These are phyloP conservation scores for Troglohyphantes excavatus DNA, from an alignment of 2,888 invertebrate species.

Conservation along the genomic window DNA sequence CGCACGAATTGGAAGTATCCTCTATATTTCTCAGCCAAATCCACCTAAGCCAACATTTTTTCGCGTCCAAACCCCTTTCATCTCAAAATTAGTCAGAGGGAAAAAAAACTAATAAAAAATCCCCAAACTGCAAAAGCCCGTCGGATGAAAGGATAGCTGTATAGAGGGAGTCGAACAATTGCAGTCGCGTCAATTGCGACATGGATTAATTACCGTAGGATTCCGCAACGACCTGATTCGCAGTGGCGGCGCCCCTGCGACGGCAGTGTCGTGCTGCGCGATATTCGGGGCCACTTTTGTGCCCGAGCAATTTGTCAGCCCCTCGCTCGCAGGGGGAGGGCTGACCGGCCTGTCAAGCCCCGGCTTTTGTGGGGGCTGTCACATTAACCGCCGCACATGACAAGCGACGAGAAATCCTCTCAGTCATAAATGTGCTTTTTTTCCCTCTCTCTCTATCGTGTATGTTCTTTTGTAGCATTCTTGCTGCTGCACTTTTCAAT, in stretches of 20 bases:
- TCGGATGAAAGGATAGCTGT: too few species aligned
- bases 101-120: not conserved
- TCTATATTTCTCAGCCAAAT: not conserved
- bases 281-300: slow-evolving; percentile 63
- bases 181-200: slow-evolving; percentile 59
- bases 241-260: slow-evolving; percentile 49
- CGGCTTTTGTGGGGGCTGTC: slow-evolving; percentile 70
- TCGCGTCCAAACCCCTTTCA: not conserved
- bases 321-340: slow-evolving; percentile 59
- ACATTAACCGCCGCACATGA: slow-evolving; percentile 73
- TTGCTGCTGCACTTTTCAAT: not conserved
- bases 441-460: not conserved
- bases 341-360: slow-evolving; percentile 63
- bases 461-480: not conserved
- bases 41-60: not conserved
- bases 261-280: slow-evolving; percentile 45
- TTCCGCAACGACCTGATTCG: slow-evolving; percentile 51
- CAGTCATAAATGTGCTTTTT: slow-evolving; percentile 26
- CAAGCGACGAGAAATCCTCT: slow-evolving; percentile 37
- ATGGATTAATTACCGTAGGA: slow-evolving; percentile 69
- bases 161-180: not conserved
- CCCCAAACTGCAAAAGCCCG: not conserved
- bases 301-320: slow-evolving; percentile 73
- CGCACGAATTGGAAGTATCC: too few species aligned
- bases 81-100: not conserved